Conservation (phyloP, 2,888 invertebrate genomes). For the Odontomyia ornata region DNA sequence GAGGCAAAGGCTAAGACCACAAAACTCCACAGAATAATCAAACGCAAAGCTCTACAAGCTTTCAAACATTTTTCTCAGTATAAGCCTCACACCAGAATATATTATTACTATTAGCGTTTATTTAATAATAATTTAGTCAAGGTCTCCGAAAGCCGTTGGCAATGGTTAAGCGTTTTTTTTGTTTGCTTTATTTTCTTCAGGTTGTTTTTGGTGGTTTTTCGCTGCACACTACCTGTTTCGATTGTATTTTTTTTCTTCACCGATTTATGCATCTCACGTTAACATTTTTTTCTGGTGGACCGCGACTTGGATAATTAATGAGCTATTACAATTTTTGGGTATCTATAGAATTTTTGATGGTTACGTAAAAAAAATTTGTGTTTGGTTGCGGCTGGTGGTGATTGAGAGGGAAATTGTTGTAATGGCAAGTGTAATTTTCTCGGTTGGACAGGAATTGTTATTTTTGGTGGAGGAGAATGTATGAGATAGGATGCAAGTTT, state of each 20-base stretch:
- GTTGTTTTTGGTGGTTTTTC: background rate
- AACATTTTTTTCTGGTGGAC: background rate
- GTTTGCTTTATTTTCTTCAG: too few species aligned
- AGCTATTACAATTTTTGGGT: background rate
- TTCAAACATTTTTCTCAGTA: too few species aligned
- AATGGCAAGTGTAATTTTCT: background rate
- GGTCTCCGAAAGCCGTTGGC: background rate
- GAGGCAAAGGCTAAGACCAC: background rate
- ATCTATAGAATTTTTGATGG: background rate
- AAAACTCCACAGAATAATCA: background rate
- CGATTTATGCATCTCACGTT: slow-evolving; percentile 3
- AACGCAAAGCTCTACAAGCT: background rate
- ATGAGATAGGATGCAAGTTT: too few species aligned
- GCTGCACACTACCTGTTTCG: background rate
- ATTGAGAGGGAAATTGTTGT: background rate
- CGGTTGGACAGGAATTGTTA: background rate
- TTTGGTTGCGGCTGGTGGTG: background rate
- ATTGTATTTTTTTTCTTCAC: background rate
- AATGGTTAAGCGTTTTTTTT: background rate
- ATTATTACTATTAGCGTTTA: background rate
- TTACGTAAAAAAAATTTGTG: background rate
- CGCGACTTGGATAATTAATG: slow-evolving; percentile 1
- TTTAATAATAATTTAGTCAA: background rate
- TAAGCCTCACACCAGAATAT: too few species aligned
- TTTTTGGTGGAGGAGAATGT: too few species aligned